phyloP scores from a whole-genome alignment of 2,113 vertebrate genomes.

The Tautogolabrus adspersus region DNA sequence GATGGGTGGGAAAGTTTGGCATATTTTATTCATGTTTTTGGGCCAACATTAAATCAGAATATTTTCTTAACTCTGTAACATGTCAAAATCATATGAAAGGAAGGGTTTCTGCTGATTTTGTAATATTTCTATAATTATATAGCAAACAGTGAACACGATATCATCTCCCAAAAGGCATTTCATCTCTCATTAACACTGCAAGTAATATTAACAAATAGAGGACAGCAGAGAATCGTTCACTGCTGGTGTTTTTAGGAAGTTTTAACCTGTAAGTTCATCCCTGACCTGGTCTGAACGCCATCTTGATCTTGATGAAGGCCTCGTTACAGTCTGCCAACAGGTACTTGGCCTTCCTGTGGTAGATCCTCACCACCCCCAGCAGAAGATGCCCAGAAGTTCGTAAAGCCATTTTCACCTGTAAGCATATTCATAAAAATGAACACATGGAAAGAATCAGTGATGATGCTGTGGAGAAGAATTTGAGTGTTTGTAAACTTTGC shows the following conservation, averaged over 20 bases:
- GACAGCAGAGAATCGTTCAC: no score
- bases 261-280: neutral
- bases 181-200: no score
- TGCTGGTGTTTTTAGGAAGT: neutral
- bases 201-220: no score
- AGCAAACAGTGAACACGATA: no score
- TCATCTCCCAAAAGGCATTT: no score
- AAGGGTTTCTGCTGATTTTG: no score
- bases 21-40: no score
- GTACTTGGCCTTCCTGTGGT: constrained; percentile 99
- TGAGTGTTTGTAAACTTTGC: neutral
- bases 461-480: neutral
- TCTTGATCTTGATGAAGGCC: constrained; percentile 99
- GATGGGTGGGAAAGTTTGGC: no score
- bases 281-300: constrained; percentile 98
- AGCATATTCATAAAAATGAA: neutral
- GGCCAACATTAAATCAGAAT: no score
- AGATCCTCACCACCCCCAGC: constrained; percentile 98
- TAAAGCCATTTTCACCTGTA: constrained; percentile 97
- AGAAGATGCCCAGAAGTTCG: constrained; percentile 97
- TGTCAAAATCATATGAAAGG: no score
- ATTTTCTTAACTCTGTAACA: no score
- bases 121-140: no score
- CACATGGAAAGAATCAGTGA: neutral
- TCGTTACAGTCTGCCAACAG: constrained; percentile 99